These are phyloP conservation scores for Gouania willdenowi DNA, from an alignment of 2,797 vertebrate genomes.

Conservation along the genomic window DNA sequence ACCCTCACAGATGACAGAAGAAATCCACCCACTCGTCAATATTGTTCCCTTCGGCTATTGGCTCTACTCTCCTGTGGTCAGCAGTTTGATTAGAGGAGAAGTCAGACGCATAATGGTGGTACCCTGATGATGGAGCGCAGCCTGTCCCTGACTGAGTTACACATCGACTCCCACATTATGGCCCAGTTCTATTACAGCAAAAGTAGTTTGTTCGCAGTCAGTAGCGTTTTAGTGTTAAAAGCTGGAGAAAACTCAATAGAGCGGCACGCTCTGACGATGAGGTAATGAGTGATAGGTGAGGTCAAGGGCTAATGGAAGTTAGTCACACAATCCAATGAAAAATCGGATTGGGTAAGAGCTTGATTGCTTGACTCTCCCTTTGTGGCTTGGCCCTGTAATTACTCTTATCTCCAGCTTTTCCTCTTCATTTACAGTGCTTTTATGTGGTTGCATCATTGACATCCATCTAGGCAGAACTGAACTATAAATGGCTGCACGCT, in stretches of 20 bases:
- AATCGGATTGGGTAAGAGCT: slow-evolving; percentile 36
- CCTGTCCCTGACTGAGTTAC: slow-evolving; percentile 26
- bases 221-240: slow-evolving; percentile 50
- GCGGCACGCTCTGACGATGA: slow-evolving; percentile 45
- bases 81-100: slow-evolving; percentile 50
- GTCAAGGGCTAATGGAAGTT: slow-evolving; percentile 52
- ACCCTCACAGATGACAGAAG: slow-evolving; percentile 26
- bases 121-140: slow-evolving; percentile 46
- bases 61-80: slow-evolving; percentile 28
- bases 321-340: slow-evolving; percentile 15
- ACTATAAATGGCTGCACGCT: slow-evolving; percentile 48
- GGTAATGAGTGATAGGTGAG: slow-evolving; percentile 58
- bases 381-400: slow-evolving; percentile 1
- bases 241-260: slow-evolving; percentile 46
- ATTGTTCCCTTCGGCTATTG: slow-evolving; percentile 10
- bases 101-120: slow-evolving; percentile 47
- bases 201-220: slow-evolving; percentile 37
- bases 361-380: slow-evolving; percentile 20
- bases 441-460: slow-evolving; percentile 19
- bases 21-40: too few relatives aligned
- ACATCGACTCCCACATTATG: slow-evolving; percentile 61
- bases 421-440: slow-evolving; percentile 10
- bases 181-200: slow-evolving; percentile 50
- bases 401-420: slow-evolving; percentile 16
- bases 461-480: slow-evolving; percentile 32